Evolutionary conservation across 2,888 invertebrate species (phyloP), one percentile per base, ranked within the genome.

Genomic region (Malthinus flaveolus): DNA sequence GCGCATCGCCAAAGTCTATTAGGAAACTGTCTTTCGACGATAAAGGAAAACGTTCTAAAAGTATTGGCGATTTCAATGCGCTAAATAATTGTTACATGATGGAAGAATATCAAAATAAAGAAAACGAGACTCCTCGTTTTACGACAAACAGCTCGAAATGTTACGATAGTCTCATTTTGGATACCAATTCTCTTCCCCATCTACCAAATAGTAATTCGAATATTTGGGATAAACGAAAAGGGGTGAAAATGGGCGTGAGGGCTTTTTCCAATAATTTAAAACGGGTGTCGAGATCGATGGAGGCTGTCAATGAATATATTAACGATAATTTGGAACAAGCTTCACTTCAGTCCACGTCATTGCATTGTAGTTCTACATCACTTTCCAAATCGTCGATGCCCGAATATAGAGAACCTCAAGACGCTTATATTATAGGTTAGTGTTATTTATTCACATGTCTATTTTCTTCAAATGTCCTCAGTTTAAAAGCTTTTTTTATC

Each of bases 191-290:
- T 65, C 65, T 77, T 31, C 71, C 75, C 1, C 76, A 75, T 2
- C 63, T 76, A 13, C 70, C 72, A n/a, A 64, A 64, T 52, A 60
- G 66, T 3, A 23, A 23, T 5, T 59, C 62, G 32, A 57, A 12
- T 23, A 37, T 59, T 54, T 57, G 67, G 50, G 75, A 75, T 61
- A 76, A 75, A 58, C 75, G 87, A 66, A 80, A 87, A 61, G 87
- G 89, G 2, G 89, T 89, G 2, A 88, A 88, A 79, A 89, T 89
- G 89, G 90, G 88, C 7, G 88, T 87, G 7, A 82, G 87, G 69
- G 87, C 87, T 7, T 88, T 87, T 54, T 66, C 68, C n/a, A 55
- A 61, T 32, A 63, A 55, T 35, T 72, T 73, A 47, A 68, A 69
- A 45, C 66, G 77, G 47, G 70, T 76, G 10, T 78, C 75, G 1